Percentiles rank a stretch among this genome's conserved stretches.
These are phyloP conservation scores for Pseudolaguvia tuberculata DNA, from an alignment of 2,113 vertebrate genomes.

Conservation along the genomic window DNA sequence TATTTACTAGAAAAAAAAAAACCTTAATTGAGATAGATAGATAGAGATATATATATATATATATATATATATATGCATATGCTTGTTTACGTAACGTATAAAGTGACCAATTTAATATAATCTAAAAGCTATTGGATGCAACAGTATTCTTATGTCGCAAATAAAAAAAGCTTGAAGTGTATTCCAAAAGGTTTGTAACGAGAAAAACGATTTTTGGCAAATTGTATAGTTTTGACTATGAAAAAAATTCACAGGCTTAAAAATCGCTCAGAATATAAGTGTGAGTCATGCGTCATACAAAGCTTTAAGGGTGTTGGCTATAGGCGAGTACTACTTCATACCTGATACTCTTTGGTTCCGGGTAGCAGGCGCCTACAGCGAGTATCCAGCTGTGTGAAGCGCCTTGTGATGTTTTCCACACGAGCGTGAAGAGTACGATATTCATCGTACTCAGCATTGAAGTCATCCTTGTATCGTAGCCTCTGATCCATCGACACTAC, in stretches of 20 bases:
- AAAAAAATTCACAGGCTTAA: not conserved
- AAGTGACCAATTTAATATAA: no score
- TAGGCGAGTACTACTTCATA: constrained; percentile 42
- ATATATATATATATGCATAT: no score
- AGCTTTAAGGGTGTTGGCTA: not conserved
- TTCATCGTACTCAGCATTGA: constrained; percentile 85
- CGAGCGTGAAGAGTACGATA: constrained; percentile 77
- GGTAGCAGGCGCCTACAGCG: constrained; percentile 73
- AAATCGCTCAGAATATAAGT: not conserved
- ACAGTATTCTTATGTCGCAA: not conserved
- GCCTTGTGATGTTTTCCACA: constrained; percentile 73
- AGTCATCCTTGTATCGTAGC: constrained; percentile 83
- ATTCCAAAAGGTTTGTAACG: no score
- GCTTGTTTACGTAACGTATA: no score
- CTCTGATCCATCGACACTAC: constrained; percentile 79
- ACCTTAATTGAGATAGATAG: no score
- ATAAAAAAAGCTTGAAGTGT: no score
- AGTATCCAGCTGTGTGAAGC: constrained; percentile 74
- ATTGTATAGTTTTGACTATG: no score
- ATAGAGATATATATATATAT: no score
- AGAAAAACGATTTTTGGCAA: no score
- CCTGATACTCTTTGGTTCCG: constrained; percentile 82
- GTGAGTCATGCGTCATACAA: no score
- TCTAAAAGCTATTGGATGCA: not conserved
- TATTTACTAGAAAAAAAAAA: no score